Base-by-base conservation (phyloP, 1,140 invertebrate species). In the Vollenhovia emeryi region DNA sequence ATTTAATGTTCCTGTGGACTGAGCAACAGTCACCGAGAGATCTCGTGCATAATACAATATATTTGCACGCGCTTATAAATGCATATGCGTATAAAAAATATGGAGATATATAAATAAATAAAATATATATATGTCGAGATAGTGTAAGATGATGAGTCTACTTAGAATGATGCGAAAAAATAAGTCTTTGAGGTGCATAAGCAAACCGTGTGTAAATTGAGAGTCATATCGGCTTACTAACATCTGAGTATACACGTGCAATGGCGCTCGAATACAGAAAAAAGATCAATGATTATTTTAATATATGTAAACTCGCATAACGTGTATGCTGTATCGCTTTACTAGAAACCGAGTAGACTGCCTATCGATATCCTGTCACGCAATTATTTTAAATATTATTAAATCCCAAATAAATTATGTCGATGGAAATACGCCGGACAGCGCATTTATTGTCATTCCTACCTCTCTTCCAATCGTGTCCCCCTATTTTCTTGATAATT, bases 1-100 rank as follows among this genome's bases (percentile, higher is more conserved):
- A 89, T 93, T 91, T 94, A 92, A 94, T 94, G 94, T 94, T 94
- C 93, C 93, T 94, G 91, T 90, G 60, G 89, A 91, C 92, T 93
- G 90, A 90, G 85, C 66, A 86, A 90, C 92, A 89, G 93, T 91
- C 86, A 92, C 79, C 79, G 87, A 92, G 89, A 93, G 92, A 94
- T 94, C 93, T 94, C 93, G 92, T 93, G 93, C 91, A 93, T 94
- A 93, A 92, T 91, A 93, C 94, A 93, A 92, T 91, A 91, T 89
- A 86, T 79, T 86, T 91, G 79, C 83, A 75, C 86, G 75, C 60
- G 69, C 64, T 62, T 83, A 82, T 80, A 80, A 84, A 76, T 66
- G 24, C 45, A 71, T 88, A 79, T 82, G 60, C 60, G 60, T 57
- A 73, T 27, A 30, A 74, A 52, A 43, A 48, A 74, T 55, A 59